phyloP scores from a whole-genome alignment of 1,140 invertebrate species.

The Stenopsyche tienmushanensis region DNA sequence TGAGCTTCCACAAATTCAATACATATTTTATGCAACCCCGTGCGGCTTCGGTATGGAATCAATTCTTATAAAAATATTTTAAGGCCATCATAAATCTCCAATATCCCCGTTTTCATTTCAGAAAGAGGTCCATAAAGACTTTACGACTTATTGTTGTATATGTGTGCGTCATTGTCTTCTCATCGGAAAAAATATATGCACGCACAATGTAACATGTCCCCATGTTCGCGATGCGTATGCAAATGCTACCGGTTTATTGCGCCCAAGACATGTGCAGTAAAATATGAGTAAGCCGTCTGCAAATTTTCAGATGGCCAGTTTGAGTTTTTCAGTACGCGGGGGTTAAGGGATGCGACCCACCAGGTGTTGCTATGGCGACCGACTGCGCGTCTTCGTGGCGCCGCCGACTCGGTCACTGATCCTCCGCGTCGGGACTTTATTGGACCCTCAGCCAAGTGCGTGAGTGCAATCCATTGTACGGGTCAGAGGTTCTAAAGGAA shows the following conservation, averaged over 20 bases:
- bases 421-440: not conserved
- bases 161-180: no score
- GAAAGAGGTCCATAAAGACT: not conserved
- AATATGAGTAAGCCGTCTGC: slow-evolving; percentile 8
- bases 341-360: not conserved
- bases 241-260: slow-evolving; percentile 10
- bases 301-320: slow-evolving; percentile 9
- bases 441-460: not conserved
- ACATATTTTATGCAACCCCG: no score
- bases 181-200: not conserved
- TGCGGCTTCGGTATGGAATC: no score
- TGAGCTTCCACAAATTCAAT: no score
- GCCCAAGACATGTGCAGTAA: not conserved
- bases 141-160: not conserved
- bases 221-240: not conserved
- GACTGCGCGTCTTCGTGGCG: slow-evolving; percentile 10
- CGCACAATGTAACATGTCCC: not conserved
- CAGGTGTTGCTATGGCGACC: slow-evolving; percentile 16
- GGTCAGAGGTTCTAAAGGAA: not conserved
- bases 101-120: slow-evolving; percentile 6
- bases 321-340: not conserved
- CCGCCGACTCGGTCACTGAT: slow-evolving; percentile 2
- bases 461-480: not conserved
- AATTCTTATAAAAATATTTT: no score
- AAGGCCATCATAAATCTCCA: no score